phyloP scores from a whole-genome alignment of 2,888 invertebrate genomes.

The Ochlodes sylvanus region DNA sequence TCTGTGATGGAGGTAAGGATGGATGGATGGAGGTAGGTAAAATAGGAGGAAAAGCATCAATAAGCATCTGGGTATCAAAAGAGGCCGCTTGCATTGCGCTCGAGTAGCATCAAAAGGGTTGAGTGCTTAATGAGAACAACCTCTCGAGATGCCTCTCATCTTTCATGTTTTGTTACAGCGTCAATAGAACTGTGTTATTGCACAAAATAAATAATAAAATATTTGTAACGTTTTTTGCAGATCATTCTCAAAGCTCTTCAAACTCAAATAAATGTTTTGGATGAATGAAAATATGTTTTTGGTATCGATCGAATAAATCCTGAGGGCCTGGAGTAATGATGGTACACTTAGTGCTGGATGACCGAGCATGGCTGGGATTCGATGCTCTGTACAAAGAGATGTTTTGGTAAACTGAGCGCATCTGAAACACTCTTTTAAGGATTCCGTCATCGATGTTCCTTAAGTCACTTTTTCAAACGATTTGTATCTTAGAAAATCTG shows the following conservation, averaged over 20 bases:
- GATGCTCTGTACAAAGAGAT: background rate
- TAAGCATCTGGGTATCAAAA: slow-evolving; percentile 48
- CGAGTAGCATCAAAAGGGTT: slow-evolving; percentile 60
- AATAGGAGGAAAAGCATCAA: slow-evolving; percentile 30
- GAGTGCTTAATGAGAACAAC: slow-evolving; percentile 64
- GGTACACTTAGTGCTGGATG: slow-evolving; percentile 1
- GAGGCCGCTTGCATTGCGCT: slow-evolving; percentile 21
- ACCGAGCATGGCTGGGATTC: background rate
- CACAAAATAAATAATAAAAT: slow-evolving; percentile 14
- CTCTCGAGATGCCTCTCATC: slow-evolving; percentile 46
- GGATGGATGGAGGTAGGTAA: background rate
- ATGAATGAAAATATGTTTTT: slow-evolving; percentile 7
- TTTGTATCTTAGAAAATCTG: too few species aligned
- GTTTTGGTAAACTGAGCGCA: too few species aligned
- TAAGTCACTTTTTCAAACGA: too few species aligned
- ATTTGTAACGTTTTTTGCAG: slow-evolving; percentile 27
- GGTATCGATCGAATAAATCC: background rate
- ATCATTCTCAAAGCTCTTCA: slow-evolving; percentile 16
- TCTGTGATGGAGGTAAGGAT: too few species aligned
- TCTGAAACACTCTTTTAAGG: too few species aligned
- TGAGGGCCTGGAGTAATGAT: background rate
- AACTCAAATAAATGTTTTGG: slow-evolving; percentile 17
- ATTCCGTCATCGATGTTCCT: too few species aligned
- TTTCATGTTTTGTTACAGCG: slow-evolving; percentile 50
- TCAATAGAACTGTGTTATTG: slow-evolving; percentile 43